These are phyloP conservation scores for Mastigias papua DNA, from an alignment of 30 jellyfish, hydroid and myxozoan genomes.

Conservation along the genomic window DNA sequence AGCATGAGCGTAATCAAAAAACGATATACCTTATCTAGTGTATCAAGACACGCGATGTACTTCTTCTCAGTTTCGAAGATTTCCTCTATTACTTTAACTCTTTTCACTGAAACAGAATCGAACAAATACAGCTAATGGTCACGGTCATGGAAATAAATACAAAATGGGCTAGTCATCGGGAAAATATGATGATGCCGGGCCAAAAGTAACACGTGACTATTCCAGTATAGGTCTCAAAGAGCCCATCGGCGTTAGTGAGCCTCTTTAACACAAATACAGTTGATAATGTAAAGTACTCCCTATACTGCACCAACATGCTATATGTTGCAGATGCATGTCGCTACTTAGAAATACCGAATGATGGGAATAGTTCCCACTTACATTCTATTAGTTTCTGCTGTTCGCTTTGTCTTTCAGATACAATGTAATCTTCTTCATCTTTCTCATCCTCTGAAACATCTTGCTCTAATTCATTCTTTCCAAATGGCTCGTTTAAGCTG, in stretches of 20 bases:
- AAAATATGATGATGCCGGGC: too few species aligned
- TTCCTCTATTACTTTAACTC: conserved; percentile 92
- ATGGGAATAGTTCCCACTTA: conserved; percentile 10
- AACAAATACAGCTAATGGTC: not conserved
- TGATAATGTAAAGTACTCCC: too few species aligned
- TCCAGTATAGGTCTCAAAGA: too few species aligned
- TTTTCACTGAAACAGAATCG: conserved; percentile 48
- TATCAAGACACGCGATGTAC: conserved; percentile 86
- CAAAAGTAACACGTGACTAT: too few species aligned
- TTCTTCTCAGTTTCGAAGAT: conserved; percentile 94
- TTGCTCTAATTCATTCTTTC: conserved; percentile 61
- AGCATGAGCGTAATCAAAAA: too few species aligned
- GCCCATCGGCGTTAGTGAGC: too few species aligned
- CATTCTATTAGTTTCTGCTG: conserved; percentile 64
- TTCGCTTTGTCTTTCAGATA: conserved; percentile 68
- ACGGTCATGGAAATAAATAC: too few species aligned
- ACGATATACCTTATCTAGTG: conserved; percentile 80
- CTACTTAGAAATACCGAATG: not conserved
- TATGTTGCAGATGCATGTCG: too few species aligned
- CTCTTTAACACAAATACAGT: too few species aligned
- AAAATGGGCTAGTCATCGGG: too few species aligned
- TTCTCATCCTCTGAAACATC: conserved; percentile 56
- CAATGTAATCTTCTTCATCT: conserved; percentile 58
- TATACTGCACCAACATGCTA: too few species aligned
- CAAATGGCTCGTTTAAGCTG: conserved; percentile 90